Evolutionary conservation across 2,888 invertebrate genomes (phyloP).

Genomic region (Acanthococcus lagerstroemiae): DNA sequence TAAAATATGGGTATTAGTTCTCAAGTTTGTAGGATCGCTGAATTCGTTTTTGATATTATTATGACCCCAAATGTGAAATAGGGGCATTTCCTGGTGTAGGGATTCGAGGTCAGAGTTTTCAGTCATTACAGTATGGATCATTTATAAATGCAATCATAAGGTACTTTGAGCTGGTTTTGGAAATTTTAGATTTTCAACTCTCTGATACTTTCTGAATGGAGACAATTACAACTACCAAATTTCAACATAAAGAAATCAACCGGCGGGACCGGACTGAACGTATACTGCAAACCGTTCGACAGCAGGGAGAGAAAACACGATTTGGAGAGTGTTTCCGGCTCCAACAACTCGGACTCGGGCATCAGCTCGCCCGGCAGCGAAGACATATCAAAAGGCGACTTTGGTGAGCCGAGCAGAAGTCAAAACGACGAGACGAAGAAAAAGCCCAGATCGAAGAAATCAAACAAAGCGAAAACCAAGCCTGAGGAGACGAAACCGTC

Average conservation of each 20-base stretch:
- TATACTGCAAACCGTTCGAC: not conserved
- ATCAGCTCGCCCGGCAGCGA: constrained; percentile 33
- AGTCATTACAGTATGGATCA: too few relatives aligned
- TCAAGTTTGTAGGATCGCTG: too few relatives aligned
- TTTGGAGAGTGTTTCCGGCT: not conserved
- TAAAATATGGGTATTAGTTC: too few relatives aligned
- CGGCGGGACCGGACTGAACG: not conserved
- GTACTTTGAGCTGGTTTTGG: too few relatives aligned
- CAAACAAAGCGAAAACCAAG: not conserved
- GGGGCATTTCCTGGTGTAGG: too few relatives aligned
- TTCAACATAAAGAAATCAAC: constrained; percentile 17
- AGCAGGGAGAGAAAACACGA: not conserved
- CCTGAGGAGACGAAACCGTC: not conserved
- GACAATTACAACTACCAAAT: too few relatives aligned
- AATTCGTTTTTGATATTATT: too few relatives aligned
- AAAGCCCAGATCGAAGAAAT: not conserved
- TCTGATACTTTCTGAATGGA: too few relatives aligned
- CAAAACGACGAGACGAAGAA: not conserved
- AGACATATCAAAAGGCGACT: constrained; percentile 15
- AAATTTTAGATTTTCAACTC: too few relatives aligned
- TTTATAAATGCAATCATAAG: too few relatives aligned
- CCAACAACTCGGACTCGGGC: constrained; percentile 31
- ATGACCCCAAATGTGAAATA: too few relatives aligned
- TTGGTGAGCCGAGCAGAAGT: not conserved
- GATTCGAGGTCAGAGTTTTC: too few relatives aligned